Evolutionary conservation across 1,140 invertebrate genomes (phyloP).

Genomic region (Sitobion miscanthi): DNA sequence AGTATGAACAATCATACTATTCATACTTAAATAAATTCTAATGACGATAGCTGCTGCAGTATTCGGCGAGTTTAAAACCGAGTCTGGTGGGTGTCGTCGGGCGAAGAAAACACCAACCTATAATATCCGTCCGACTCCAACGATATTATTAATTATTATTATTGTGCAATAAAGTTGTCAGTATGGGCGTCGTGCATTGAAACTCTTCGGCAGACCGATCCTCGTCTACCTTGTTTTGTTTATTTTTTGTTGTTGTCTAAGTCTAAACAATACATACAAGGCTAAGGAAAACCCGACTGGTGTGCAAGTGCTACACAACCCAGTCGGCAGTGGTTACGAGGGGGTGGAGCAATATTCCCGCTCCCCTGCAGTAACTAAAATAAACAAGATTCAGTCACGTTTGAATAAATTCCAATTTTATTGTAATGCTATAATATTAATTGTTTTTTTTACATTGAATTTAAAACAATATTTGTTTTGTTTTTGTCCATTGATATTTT

Average conservation of each 20-base stretch:
- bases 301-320: too few species aligned
- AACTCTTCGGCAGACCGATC: background rate
- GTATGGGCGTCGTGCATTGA: background rate
- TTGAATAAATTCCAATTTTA: background rate
- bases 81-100: background rate
- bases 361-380: background rate
- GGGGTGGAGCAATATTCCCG: background rate
- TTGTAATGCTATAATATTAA: background rate
- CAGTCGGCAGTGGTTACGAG: background rate
- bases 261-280: background rate
- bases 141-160: constrained; percentile 18
- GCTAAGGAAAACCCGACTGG: background rate
- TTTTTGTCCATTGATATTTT: background rate
- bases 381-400: too few species aligned
- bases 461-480: background rate
- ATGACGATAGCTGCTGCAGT: background rate
- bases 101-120: background rate
- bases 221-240: background rate
- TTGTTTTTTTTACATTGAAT: background rate
- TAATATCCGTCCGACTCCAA: background rate
- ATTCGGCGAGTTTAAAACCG: too few species aligned
- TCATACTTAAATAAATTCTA: background rate
- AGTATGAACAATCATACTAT: background rate
- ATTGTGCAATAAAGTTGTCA: background rate
- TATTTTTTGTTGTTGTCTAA: background rate